Evolutionary conservation across 2,888 invertebrate species (phyloP), one percentile per base, ranked within the genome.

Genomic region (Ornithoptera alexandrae): DNA sequence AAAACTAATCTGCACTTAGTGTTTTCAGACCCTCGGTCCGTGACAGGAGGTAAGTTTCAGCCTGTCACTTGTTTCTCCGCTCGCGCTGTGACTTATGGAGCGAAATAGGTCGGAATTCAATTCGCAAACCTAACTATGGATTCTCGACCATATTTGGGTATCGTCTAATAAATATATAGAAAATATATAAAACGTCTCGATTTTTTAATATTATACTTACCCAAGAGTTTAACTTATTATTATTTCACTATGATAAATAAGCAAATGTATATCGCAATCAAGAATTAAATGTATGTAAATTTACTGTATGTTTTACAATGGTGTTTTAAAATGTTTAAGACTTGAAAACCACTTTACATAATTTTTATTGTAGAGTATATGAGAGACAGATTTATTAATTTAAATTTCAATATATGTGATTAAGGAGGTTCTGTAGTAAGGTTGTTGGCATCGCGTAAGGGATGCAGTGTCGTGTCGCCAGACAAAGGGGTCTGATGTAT

Each of bases 401-500:
- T 56, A 56, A 64, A 60, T 65, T 22, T 20, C 22, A 56, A 62
- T n/a, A 4, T 10, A 10, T 20, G 62, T 66, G 62, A 70, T 30
- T 62, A 39, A 53, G 50, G 39, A 66, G 53, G 36, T 67, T 67
- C 53, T 59, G 22, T 64, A 50, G 70, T 70, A 67, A 63, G 20
- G 66, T 53, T 66, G 71, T 77, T 78, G 74, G 75, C 77, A 68
- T 67, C 74, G 72, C 74, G 68, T 76, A 74, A 72, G 78, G 78
- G 77, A 79, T 76, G 71, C 72, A 77, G 74, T 78, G 83, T 84
- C 80, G 78, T 76, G 78, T 81, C 80, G 73, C 77, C 79, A 85
- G 81, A 85, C 86, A 86, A 89, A 87, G 86, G 89, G 85, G 81
- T 79, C 80, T 84, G 84, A 88, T 89, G 84, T 86, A 87, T 90